Base-by-base conservation (phyloP, 2,797 vertebrate species). In the Macropus fuliginosus region DNA sequence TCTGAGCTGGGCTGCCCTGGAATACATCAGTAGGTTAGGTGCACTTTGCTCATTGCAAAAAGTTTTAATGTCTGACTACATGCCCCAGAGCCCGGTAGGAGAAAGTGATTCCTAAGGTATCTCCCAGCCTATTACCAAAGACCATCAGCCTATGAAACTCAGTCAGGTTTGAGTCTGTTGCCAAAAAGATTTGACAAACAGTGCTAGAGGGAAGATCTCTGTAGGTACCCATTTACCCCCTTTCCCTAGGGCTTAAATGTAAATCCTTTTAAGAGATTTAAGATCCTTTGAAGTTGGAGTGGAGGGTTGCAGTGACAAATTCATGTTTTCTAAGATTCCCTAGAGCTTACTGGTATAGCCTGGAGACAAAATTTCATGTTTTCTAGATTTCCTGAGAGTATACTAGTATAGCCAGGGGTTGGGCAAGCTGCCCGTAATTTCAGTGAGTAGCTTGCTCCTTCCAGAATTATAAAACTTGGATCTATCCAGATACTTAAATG, bases 251-350 rank as follows among this genome's bases (percentile, higher is more conserved):
- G 95, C 98, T 98, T 93, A 97, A 97, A 97, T 66, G 96, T 98
- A 98, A 98, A 98, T 98, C 98, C 98, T 98, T 98, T 98, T 95
- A 98, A 97, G 96, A 98, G 96, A 93, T 90, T 81, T 90, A 96
- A 96, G 91, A 59, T 21, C 52, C 97, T 98, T 98, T 98, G 96
- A 97, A 97, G 95, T 94, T 91, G 91, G 95, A 95, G 31, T 81
- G 94, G 18, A 92, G 94, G 95, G 98, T 95, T 93, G 34, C 95
- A 98, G 92, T 98, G 97, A 98, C 97, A 98, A 98, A 98, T 98
- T 95, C 66, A 89, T 97, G 18, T 96, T 97, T 97, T 94, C 93
- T 94, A 55, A 97, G 95, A 0, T 90, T 90, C 94, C 50, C 96
- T 98, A 97, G 92, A 87, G 57, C 81, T 96, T 12, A 2, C 87